Evolutionary conservation across 2,888 invertebrate species (phyloP), one percentile per base, ranked within the genome.

Genomic region (Tridacna crocea): DNA sequence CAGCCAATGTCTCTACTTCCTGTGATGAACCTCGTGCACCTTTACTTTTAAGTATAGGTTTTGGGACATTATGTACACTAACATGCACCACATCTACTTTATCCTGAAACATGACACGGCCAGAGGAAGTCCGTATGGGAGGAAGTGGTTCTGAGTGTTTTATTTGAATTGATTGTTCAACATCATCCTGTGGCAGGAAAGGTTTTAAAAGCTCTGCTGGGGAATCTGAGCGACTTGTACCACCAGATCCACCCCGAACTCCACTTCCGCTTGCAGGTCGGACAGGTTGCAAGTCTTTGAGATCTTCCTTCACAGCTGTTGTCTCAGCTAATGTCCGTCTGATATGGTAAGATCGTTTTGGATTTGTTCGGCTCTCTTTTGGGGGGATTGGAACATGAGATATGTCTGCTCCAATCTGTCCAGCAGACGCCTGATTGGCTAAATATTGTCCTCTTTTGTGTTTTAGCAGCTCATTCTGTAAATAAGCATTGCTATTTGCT

Each of bases 381-480:
- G 91, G 91, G 48, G 92, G 90, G 11, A 83, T 84, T 11, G 91
- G 89, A 13, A 73, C 82, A 51, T 70, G 70, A 46, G 70, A 51
- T 24, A 24, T 26, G 22, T 79, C 85, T 46, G 81, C 77, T 46
- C 78, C 80, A 8, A 66, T 81, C 46, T 87, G 77, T 60, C 82
- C 78, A 22, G 79, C 77, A 48, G 75, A 63, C 26, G 72, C 73
- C 70, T 87, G 83, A 27, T 80, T 70, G 61, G 76, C 63, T 19
- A 72, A 55, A 68, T 82, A 86, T 75, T 85, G 81, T 48, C 84
- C 80, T 79, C 79, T 87, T 79, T 92, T 92, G 19, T 89, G 80
- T 81, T 90, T 91, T 76, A 91, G 90, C 19, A 92, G 84, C 86
- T 93, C 92, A 63, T 91, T 91, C 26, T 92, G 92, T 46, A 92